A percentile compares a stretch with the other conserved stretches of the same genome.
Evolutionary conservation across 2,888 invertebrate genomes (phyloP).

Genomic region (Cheilosia variabilis): DNA sequence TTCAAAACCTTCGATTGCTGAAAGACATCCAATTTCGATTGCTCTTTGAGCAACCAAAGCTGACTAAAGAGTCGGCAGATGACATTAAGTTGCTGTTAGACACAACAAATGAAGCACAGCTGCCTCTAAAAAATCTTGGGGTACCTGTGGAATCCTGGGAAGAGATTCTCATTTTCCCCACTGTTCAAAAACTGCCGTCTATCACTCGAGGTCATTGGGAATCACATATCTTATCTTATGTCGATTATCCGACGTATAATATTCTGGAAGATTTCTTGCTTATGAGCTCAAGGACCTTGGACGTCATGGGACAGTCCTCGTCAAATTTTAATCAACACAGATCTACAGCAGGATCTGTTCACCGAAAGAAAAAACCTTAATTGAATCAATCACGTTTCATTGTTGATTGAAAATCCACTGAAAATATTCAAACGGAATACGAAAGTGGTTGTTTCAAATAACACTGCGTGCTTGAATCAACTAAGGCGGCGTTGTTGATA

Average conservation of each 20-base stretch:
- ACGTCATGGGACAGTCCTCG: constrained; percentile 10
- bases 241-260: constrained; percentile 1
- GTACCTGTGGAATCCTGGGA: constrained; percentile 3
- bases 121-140: constrained; percentile 1
- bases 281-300: constrained; percentile 1
- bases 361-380: no score
- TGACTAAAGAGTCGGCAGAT: not conserved
- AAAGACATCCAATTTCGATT: no score
- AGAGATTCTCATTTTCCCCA: not conserved
- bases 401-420: no score
- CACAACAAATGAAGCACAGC: no score
- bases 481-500: no score
- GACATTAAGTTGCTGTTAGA: not conserved
- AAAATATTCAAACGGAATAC: no score
- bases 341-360: not conserved
- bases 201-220: constrained; percentile 4
- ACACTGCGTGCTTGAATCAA: no score
- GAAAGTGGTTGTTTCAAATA: no score
- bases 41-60: constrained; percentile 1
- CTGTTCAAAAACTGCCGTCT: not conserved
- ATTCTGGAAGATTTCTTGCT: constrained; percentile 10
- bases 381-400: no score
- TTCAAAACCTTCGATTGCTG: constrained; percentile 5
- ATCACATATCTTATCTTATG: constrained; percentile 1
- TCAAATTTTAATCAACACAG: not conserved